A percentile compares a stretch with the other conserved stretches of the same genome.
Evolutionary conservation across 30 jellyfish, hydroid and myxozoan species (phyloP).

Genomic region (Catostylus mosaicus): DNA sequence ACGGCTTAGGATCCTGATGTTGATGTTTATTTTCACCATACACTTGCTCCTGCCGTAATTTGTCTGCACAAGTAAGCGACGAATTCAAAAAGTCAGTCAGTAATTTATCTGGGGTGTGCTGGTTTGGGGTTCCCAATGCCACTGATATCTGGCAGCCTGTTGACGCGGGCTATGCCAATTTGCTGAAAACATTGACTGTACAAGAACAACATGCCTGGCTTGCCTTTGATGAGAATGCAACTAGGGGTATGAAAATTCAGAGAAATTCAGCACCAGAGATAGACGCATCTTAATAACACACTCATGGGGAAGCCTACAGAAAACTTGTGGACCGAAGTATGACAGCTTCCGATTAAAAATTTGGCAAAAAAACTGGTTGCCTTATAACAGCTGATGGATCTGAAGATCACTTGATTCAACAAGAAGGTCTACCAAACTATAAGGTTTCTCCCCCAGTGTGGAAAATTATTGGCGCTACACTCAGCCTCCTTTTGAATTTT

Average conservation of each 20-base stretch:
- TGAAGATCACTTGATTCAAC: constrained; percentile 13
- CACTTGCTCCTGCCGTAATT: constrained; percentile 50
- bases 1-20: constrained; percentile 35
- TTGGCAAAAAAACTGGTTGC: constrained; percentile 36
- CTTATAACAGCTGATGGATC: constrained; percentile 46
- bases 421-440: constrained; percentile 22
- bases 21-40: constrained; percentile 52
- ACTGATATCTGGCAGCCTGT: constrained; percentile 74
- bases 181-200: constrained; percentile 3
- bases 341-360: background rate
- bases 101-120: constrained; percentile 29
- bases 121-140: constrained; percentile 73
- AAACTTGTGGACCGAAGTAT: background rate
- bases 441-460: constrained; percentile 5
- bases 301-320: constrained; percentile 48
- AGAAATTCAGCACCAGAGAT: constrained; percentile 26
- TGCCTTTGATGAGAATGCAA: constrained; percentile 21
- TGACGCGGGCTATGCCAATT: constrained; percentile 40
- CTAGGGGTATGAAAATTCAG: constrained; percentile 36
- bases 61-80: constrained; percentile 29
- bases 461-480: too few species aligned
- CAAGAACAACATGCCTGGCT: constrained; percentile 23
- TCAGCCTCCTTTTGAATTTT: too few species aligned
- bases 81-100: constrained; percentile 9
- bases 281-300: constrained; percentile 31